Evolutionary conservation across 2,888 invertebrate species (phyloP).

Genomic region (Fragum sueziense): DNA sequence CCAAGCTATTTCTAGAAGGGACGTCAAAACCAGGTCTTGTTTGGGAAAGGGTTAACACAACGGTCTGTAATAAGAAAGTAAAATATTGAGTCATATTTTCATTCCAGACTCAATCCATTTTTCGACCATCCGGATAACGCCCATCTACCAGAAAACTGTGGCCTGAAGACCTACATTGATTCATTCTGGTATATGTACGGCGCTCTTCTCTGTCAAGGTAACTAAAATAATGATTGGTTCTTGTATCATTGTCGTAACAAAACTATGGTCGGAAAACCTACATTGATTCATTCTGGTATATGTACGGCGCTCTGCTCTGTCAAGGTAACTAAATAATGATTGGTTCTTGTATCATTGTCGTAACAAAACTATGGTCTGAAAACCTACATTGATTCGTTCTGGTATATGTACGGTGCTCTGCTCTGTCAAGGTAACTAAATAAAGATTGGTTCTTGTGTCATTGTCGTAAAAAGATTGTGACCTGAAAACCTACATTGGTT

Average conservation of each 20-base stretch:
- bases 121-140: conserved; percentile 44
- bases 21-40: no score
- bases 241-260: background rate
- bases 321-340: conserved; percentile 62
- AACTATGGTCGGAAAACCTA: conserved; percentile 1
- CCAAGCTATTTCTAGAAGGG: no score
- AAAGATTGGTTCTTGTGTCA: background rate
- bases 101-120: conserved; percentile 60
- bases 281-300: conserved; percentile 81
- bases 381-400: conserved; percentile 80
- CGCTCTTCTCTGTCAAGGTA: conserved; percentile 4
- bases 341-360: background rate
- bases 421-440: conserved; percentile 65
- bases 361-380: background rate
- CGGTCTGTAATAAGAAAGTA: no score
- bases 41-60: no score
- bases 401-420: conserved; percentile 66
- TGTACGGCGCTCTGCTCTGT: conserved; percentile 63
- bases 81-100: no score
- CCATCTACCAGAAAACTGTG: conserved; percentile 1
- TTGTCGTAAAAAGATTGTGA: background rate
- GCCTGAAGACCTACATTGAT: conserved; percentile 5
- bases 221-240: background rate
- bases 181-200: no score
- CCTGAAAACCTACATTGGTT: no score